Base-by-base conservation (phyloP, 2,888 invertebrate genomes). In the Pharmacophagus antenor region DNA sequence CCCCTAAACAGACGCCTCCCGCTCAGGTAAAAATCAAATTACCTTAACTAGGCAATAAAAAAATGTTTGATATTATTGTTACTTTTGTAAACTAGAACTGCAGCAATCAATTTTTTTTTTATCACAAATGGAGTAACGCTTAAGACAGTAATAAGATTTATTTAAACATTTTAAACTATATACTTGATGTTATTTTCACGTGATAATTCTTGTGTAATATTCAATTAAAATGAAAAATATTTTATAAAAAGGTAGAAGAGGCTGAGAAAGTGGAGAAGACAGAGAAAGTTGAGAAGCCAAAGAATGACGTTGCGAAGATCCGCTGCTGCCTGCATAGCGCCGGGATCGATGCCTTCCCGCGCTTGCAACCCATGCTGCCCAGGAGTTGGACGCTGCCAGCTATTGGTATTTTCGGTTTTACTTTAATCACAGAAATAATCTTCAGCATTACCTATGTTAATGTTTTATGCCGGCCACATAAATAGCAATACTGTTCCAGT, bases 341-440 rank as follows among this genome's bases (percentile, higher is more conserved):
- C 48, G 95, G 95, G 46, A 95, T 96, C 50, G 95, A 95, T 70
- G 94, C 94, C 61, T 95, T 94, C 83, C 94, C 94, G 8, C 93
- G 94, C 62, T 84, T 95, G 59, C 93, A 93, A 74, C 92, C 92
- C 15, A 88, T 91, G 1, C 85, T 95, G 70, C 95, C 95, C 0
- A 87, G 94, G 61, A 94, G 94, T 67, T 95, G 95, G 95, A 95
- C 95, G 46, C 89, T 94, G 71, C 95, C 96, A n/a, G 93, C 92
- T 55, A 92, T 93, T 22, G 93, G 91, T 90, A 48, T 31, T 12
- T 31, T 12, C 15, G 15, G 10, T 27, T 27, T 27, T 10, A 27
- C 1, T 10, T 7, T 10, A 27, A 3, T 27, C 10, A 1, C 1
- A 31, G 12, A 31, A 2, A 12, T 15, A 8, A 31, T 31, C 2